A percentile compares a stretch with the other conserved stretches of the same genome.
These are phyloP conservation scores for Andrena haemorrhoa DNA, from an alignment of 2,888 invertebrate species.

Conservation along the genomic window DNA sequence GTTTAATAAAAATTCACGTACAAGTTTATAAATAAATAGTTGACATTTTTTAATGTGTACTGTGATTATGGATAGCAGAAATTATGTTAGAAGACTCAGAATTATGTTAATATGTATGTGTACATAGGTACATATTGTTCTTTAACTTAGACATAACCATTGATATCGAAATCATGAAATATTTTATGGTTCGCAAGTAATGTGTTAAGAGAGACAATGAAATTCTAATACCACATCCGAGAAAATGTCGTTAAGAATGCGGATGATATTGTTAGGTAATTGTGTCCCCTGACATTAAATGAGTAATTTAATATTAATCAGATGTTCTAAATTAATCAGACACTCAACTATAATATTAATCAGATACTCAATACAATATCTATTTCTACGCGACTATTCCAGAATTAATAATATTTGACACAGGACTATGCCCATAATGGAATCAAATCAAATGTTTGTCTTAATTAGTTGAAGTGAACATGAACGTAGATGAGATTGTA, in stretches of 20 bases:
- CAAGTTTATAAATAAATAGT: no score
- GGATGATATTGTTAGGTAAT: no score
- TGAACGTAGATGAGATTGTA: not conserved
- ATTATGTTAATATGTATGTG: no score
- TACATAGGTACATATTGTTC: not conserved
- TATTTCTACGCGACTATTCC: not conserved
- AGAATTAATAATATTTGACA: slow-evolving; percentile 3
- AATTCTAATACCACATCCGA: not conserved
- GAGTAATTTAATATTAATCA: not conserved
- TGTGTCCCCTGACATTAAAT: no score
- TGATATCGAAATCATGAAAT: not conserved
- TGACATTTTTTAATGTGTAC: no score
- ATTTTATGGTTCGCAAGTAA: not conserved
- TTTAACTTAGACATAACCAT: not conserved
- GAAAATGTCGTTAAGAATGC: not conserved
- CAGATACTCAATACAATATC: not conserved
- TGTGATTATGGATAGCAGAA: no score
- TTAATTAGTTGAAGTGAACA: not conserved
- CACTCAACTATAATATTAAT: not conserved
- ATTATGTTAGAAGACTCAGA: no score
- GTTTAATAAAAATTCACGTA: not conserved
- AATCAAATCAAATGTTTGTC: not conserved
- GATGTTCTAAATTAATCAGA: not conserved
- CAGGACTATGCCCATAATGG: not conserved
- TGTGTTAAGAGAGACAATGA: not conserved